Evolutionary conservation across 2,113 vertebrate species (phyloP), one percentile per base, ranked within the genome.

Genomic region (Carlito syrichta): DNA sequence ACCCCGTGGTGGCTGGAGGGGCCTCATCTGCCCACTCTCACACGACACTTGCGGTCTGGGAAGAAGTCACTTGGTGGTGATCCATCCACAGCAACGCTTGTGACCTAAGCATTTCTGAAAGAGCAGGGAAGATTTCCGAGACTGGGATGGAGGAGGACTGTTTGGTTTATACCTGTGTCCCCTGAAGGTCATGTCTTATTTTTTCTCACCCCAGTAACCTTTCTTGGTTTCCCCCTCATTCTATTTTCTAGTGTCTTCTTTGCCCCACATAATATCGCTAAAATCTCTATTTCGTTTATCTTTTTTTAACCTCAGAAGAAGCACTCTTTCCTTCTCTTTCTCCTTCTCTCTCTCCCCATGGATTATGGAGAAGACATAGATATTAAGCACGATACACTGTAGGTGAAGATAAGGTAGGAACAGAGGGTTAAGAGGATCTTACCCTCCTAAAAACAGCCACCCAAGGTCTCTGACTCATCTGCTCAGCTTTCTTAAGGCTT

Each of bases 41-140:
- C 0, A 38, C 17, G 0, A 43, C 56, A n/a, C 54, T 38, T 13
- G 6, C 73, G 62, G 82, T 89, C 96, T 86, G 86, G 73, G 91
- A 93, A 96, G 38, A 25, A 97, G 94, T 96, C 94, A 91, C 96
- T 96, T 81, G 62, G 94, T 90, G 60, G 86, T 97, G 95, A 78
- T 54, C 95, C 97, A 92, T 96, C 95, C 94, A 60, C 58, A 60
- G 71, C 27, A 54, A 40, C 0, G 6, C 52, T 14, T 22, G 40
- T 0, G 11, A 79, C 54, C 40, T 27, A 93, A 73, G n/a, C 63
- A 84, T 95, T 97, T 96, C 91, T 85, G 89, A 95, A 94, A 98
- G 98, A 97, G 96, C 87, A 94, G 35, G n/a, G 94, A 84, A 97
- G 92, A 95, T 95, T 97, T 97, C 98, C 97, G 93, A 69, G 96